Evolutionary conservation across 2,888 invertebrate genomes (phyloP).

Genomic region (Ochropacha duplaris): DNA sequence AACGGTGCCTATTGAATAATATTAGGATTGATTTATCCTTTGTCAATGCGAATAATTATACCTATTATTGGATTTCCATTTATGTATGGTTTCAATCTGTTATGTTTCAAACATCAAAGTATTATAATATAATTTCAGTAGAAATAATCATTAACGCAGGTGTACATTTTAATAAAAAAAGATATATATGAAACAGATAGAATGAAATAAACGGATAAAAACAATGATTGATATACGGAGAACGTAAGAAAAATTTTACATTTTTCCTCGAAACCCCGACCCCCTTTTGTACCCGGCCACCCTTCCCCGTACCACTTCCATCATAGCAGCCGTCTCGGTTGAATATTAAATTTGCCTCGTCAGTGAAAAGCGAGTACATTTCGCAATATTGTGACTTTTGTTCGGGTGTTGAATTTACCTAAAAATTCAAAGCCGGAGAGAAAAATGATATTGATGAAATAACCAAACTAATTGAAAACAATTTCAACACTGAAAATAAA

Average conservation of each 20-base stretch:
- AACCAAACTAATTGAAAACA: slow-evolving; percentile 4
- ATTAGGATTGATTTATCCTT: too few species aligned
- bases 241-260: slow-evolving; percentile 48
- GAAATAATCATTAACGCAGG: slow-evolving; percentile 20
- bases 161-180: slow-evolving; percentile 39
- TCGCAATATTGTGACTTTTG: slow-evolving; percentile 68
- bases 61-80: neutral
- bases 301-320: slow-evolving; percentile 31
- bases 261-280: slow-evolving; percentile 39
- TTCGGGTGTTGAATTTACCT: slow-evolving; percentile 34
- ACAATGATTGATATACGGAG: slow-evolving; percentile 64
- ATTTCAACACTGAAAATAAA: slow-evolving; percentile 1
- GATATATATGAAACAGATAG: slow-evolving; percentile 38
- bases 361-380: slow-evolving; percentile 55
- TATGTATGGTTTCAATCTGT: neutral
- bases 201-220: slow-evolving; percentile 32
- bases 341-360: slow-evolving; percentile 76
- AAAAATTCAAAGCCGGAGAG: slow-evolving; percentile 14
- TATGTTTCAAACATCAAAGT: too few species aligned
- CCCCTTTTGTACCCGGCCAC: slow-evolving; percentile 8
- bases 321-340: slow-evolving; percentile 57
- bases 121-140: neutral
- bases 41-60: neutral
- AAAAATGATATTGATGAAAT: slow-evolving; percentile 4
- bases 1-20: too few species aligned